A percentile compares a stretch with the other conserved stretches of the same genome.
These are phyloP conservation scores for Parnassius mnemosyne DNA, from an alignment of 2,888 invertebrate genomes.

Conservation along the genomic window DNA sequence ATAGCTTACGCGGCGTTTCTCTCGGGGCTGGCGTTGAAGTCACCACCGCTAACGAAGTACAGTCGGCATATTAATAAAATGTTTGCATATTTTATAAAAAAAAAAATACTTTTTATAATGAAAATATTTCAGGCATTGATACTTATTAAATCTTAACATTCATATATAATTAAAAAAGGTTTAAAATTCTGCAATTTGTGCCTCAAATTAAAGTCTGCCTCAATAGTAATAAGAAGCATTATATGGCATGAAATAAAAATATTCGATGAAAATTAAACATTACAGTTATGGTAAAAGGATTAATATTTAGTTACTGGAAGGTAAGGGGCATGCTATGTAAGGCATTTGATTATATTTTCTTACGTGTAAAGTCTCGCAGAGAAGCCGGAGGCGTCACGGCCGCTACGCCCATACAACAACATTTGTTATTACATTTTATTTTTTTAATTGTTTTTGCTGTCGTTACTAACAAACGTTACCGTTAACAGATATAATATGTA, in stretches of 20 bases:
- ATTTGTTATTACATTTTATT: slow-evolving; percentile 9
- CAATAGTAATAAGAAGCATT: background rate
- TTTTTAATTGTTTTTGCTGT: slow-evolving; percentile 5
- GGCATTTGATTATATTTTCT: slow-evolving; percentile 37
- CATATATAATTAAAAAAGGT: no score
- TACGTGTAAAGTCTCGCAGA: slow-evolving; percentile 64
- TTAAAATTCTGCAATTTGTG: no score
- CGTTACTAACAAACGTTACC: background rate
- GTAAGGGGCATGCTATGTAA: slow-evolving; percentile 11
- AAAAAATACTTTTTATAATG: no score
- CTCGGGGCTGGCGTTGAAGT: slow-evolving; percentile 53
- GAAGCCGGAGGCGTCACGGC: slow-evolving; percentile 52
- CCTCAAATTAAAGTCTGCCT: background rate
- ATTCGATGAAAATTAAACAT: background rate
- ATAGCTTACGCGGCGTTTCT: slow-evolving; percentile 58
- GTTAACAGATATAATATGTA: no score
- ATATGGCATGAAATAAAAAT: background rate
- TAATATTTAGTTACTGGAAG: slow-evolving; percentile 7
- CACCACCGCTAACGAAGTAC: slow-evolving; percentile 52
- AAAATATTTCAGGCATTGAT: no score
- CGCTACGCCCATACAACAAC: slow-evolving; percentile 42
- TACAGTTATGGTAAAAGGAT: background rate
- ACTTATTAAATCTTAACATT: no score
- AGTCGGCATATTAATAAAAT: slow-evolving; percentile 16
- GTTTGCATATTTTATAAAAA: background rate